Evolutionary conservation across 2,888 invertebrate genomes (phyloP), one percentile per base, ranked within the genome.

Genomic region (Drosophila basisetae): DNA sequence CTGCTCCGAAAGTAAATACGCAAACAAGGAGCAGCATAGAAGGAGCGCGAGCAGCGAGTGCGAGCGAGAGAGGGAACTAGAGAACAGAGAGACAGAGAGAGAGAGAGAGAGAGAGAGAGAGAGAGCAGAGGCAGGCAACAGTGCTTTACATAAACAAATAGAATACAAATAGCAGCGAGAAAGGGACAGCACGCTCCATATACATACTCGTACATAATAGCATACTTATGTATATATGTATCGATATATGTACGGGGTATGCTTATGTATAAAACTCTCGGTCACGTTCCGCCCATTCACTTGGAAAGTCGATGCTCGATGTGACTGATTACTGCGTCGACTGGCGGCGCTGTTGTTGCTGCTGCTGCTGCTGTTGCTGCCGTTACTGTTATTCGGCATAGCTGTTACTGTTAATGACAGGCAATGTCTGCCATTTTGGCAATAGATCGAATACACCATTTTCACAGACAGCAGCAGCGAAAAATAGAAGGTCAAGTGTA

Each of bases 301-400:
- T 89, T 87, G 86, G 89, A 84, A 87, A 89, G 86, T 86, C 86
- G 88, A 89, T 85, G 83, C 86, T 85, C 89, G 86, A 88, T 85
- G 85, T 85, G 85, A 85, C 89, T 87, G 89, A 89, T 87, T 87
- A 89, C 88, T 84, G 85, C 87, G 80, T 60, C 73, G 73, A 67
- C 60, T 61, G 66, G 33, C 56, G 61, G 31, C 61, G 31, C 28
- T 70, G 76, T 60, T 70, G 63, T 54, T 79, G 68, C 25, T 63
- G 59, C 16, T 68, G 61, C 37, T 69, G 22, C 33, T 62, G 58
- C 60, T 69, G 61, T 41, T 66, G 64, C 35, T 30, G 39, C 30
- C 11, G 18, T 50, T 50, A 41, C 18, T 66, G 61, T 60, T 63
- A 53, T 33, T 31, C 18, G 55, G 28, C 39, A 39, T 37, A 28